Evolutionary conservation across 2,113 vertebrate genomes (phyloP).

Genomic region (Anhinga anhinga): DNA sequence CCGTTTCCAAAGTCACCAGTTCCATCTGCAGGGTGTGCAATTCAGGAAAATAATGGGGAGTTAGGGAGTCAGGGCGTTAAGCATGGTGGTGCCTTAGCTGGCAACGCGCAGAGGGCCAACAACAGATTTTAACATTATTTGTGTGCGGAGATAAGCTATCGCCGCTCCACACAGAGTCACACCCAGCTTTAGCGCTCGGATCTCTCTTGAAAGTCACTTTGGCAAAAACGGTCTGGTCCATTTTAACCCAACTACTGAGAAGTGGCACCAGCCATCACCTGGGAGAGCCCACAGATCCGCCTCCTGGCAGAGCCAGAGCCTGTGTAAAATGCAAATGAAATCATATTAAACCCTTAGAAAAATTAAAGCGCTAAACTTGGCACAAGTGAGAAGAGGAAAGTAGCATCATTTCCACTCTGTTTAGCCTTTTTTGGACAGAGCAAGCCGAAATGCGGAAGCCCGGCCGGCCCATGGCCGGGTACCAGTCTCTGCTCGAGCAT

Average conservation of each 20-base stretch:
- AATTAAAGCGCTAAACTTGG: not conserved
- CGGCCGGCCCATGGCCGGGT: accelerated
- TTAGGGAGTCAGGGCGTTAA: not conserved
- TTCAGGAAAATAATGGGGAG: too few relatives aligned
- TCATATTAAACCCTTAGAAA: not conserved
- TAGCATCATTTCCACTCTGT: not conserved
- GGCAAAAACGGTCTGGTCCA: not conserved
- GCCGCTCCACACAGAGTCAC: not conserved
- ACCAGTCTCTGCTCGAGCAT: not conserved
- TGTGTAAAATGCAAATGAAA: not conserved
- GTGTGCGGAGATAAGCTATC: not conserved
- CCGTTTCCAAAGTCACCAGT: not conserved
- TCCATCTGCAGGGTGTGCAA: not conserved
- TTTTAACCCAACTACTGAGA: not conserved
- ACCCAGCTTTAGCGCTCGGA: not conserved
- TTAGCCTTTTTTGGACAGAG: not conserved
- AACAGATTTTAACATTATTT: too few relatives aligned
- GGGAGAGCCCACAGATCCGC: not conserved
- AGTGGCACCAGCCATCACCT: not conserved
- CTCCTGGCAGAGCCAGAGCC: not conserved
- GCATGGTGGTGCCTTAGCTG: not conserved
- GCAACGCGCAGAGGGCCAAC: accelerated
- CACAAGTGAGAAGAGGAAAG: not conserved
- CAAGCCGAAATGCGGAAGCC: not conserved
- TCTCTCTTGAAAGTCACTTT: not conserved